A percentile compares a stretch with the other conserved stretches of the same genome.
phyloP scores from a whole-genome alignment of 2,888 invertebrate genomes.

The Netelia virgata region DNA sequence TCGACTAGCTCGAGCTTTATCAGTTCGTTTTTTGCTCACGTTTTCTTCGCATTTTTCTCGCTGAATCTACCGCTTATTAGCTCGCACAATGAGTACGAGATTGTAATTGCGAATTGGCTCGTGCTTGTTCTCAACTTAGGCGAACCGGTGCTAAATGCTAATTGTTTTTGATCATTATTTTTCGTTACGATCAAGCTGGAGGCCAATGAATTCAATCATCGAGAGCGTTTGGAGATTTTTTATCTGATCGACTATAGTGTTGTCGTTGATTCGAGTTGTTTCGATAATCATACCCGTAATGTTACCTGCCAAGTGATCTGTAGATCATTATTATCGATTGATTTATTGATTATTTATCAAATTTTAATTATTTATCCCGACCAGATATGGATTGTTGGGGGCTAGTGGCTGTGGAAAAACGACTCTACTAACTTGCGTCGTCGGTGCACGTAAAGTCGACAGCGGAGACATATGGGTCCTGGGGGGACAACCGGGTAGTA shows the following conservation, averaged over 20 bases:
- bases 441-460: slow-evolving; percentile 91
- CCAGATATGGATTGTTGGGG: slow-evolving; percentile 94
- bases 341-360: slow-evolving; percentile 8
- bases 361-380: slow-evolving; percentile 83
- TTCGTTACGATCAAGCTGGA: slow-evolving; percentile 44
- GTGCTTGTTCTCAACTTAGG: slow-evolving; percentile 24
- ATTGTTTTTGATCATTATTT: slow-evolving; percentile 63
- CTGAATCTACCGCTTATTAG: slow-evolving; percentile 56
- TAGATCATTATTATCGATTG: not conserved
- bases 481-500: slow-evolving; percentile 88
- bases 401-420: slow-evolving; percentile 97
- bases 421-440: slow-evolving; percentile 93
- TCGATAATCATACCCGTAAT: no score
- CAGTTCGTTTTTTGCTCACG: slow-evolving; percentile 16
- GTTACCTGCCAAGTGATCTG: not conserved
- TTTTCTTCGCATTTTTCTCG: slow-evolving; percentile 42
- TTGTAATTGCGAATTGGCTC: slow-evolving; percentile 40
- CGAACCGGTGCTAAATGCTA: slow-evolving; percentile 49
- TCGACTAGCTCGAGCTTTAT: slow-evolving; percentile 41
- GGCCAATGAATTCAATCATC: slow-evolving; percentile 37
- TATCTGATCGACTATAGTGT: not conserved
- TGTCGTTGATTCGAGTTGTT: no score
- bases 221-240: slow-evolving; percentile 16
- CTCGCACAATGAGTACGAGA: slow-evolving; percentile 53
- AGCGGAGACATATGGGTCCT: slow-evolving; percentile 91